Base-by-base conservation (phyloP, 1,140 invertebrate species). In the Cydia splendana region DNA sequence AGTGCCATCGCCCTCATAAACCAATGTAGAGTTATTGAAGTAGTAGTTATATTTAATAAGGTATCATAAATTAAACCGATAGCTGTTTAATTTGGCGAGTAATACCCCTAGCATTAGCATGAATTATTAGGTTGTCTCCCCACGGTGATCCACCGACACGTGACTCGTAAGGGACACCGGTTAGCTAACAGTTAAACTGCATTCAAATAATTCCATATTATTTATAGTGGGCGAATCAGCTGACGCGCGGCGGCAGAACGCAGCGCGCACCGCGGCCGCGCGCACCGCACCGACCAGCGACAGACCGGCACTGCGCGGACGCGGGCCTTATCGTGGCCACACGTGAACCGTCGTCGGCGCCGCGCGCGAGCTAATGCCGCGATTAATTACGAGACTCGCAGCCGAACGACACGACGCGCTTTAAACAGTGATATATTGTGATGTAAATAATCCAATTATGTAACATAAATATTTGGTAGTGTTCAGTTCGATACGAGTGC, bases 201-300 rank as follows among this genome's bases (percentile, higher is more conserved):
- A 91, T 88, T 87, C 79, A 84, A 85, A 88, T 87, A 85, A 86
- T 89, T 87, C 81, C 82, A 81, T 87, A 91, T 90, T 92, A 93
- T 93, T 91, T 90, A 91, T 92, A 93, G 90, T 89, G 83, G 83
- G 53, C 81, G 76, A 80, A 86, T 92, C 90, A 90, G 88, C 90
- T 92, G 87, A 87, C 81, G 77, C 65, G 77, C 24, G 69, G 79
- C 79, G 79, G 77, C 77, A 79, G 77, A 79, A 76, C 76, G 71
- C 76, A 79, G 77, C 76, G 71, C 76, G 80, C 78, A 38, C 51
- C 78, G 77, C 79, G 78, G 42, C 67, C 67, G 77, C 78, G 45
- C 75, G 76, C 79, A 77, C 75, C 77, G 77, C 77, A 75, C 78
- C 75, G 76, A 69, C 51, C 82, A 73, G 65, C 67, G 77, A 24